Evolutionary conservation across 2,888 invertebrate genomes (phyloP), one percentile per base, ranked within the genome.

Genomic region (Sesia bembeciformis): DNA sequence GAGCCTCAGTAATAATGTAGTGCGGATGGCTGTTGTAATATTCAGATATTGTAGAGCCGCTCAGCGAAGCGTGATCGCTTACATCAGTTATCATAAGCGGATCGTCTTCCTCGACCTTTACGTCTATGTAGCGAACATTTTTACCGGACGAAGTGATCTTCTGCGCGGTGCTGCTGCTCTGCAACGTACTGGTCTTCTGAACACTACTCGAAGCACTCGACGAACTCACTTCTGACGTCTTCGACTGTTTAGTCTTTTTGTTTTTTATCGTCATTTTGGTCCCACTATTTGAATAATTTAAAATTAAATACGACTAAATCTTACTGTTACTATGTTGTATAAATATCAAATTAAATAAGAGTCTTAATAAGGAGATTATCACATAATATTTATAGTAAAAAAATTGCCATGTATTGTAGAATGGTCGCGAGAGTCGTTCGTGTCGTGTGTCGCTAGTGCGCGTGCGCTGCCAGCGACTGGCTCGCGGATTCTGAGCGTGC

Each of bases 181-280:
- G 84, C 62, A 85, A 81, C 42, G 84, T 79, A 63, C 81, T 85
- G 51, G 76, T 81, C 70, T 87, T 87, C 72, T 87, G 87, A 62
- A 86, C 85, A 81, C 82, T 87, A 58, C 78, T 88, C 65, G 87
- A 84, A 40, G 84, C 84, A 82, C 84, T 83, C 53, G 84, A 74
- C 52, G 80, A 70, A 56, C 74, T 78, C 80, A 83, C 84, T 73
- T 82, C 82, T 57, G 85, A 79, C 61, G 80, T 71, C 65, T 82
- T 84, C 56, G 85, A 76, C 72, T 85, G 81, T 63, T 89, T 89
- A 88, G 84, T 88, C 85, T 90, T 90, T 89, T 90, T 90, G 78
- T 88, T 89, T 84, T 90, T 90, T 74, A 90, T 88, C 67, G 90
- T 89, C 90, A 90, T 90, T 84, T 86, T 89, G 74, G 69, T 77